Conservation (phyloP, 35 echinoderm and acorn worm genomes). For the Diadema setosum region DNA sequence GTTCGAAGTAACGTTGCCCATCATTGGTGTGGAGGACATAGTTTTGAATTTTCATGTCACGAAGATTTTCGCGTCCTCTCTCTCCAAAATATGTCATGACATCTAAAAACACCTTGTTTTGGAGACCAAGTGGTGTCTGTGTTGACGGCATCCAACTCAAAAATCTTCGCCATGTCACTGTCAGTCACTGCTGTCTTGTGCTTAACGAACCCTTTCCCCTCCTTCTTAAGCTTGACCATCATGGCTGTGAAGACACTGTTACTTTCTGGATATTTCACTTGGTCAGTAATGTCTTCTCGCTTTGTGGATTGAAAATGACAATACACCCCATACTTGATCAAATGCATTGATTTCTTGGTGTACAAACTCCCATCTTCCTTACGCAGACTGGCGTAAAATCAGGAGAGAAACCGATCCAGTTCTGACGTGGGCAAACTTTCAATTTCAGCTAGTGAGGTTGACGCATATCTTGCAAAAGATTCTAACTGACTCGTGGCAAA, state of each 20-base stretch:
- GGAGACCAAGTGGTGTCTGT: background rate
- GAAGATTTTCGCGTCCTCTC: slow-evolving; percentile 35
- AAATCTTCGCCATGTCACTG: slow-evolving; percentile 39
- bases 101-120: slow-evolving; percentile 65
- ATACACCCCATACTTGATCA: background rate
- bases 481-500: no score
- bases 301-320: background rate
- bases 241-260: slow-evolving; percentile 32
- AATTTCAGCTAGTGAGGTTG: no score
- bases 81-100: slow-evolving; percentile 44
- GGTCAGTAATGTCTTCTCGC: no score
- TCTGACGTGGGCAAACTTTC: background rate
- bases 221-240: slow-evolving; percentile 49
- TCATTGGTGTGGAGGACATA: slow-evolving; percentile 17
- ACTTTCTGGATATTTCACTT: background rate
- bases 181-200: slow-evolving; percentile 44
- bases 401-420: slow-evolving; percentile 10
- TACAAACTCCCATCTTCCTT: no score
- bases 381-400: slow-evolving; percentile 42
- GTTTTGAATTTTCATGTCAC: slow-evolving; percentile 11
- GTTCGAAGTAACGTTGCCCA: slow-evolving; percentile 18
- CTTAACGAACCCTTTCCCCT: slow-evolving; percentile 18
- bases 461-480: no score
- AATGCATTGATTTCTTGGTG: no score
- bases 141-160: background rate